These are phyloP conservation scores for human (Homo sapiens) DNA, from an alignment of 2,113 vertebrate species.

Conservation along the genomic window GRCh38 chr15:97235501-97236000, in stretches of 20 bases:
- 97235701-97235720: conserved; percentile 43
- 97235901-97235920: rapidly evolving
- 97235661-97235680: conserved; percentile 33
- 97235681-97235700: neutral
- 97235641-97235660: conserved; percentile 31
- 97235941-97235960: neutral
- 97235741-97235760: neutral
- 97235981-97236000: neutral
- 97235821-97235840: neutral
- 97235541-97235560: neutral
- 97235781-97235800: neutral
- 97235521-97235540: conserved; percentile 84
- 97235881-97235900: rapidly evolving
- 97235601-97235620: neutral
- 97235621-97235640: conserved; percentile 26
- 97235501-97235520: conserved; percentile 86
- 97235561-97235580: conserved; percentile 42
- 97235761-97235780: neutral
- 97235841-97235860: neutral
- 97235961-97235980: neutral
- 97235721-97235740: neutral
- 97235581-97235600: conserved; percentile 5
- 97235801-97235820: conserved; percentile 38
- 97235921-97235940: neutral
- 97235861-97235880: neutral